phyloP scores from a whole-genome alignment of 1,140 invertebrate species.

The Lamellibrachia luymesi region DNA sequence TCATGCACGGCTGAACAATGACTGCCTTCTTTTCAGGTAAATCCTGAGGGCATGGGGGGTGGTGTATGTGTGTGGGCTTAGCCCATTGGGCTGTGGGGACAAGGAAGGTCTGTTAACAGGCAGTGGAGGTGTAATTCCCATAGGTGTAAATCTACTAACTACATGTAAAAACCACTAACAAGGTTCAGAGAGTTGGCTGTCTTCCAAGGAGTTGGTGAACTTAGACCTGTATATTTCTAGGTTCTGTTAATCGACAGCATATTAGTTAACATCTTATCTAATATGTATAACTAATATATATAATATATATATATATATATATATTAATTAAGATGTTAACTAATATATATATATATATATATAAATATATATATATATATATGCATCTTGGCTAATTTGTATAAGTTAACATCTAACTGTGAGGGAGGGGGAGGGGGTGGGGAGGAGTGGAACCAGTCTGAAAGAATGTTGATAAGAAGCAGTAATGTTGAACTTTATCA shows the following conservation, averaged over 20 bases:
- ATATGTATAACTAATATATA: too few species aligned
- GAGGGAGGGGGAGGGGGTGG: too few species aligned
- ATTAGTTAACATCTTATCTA: neutral
- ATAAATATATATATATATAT: too few species aligned
- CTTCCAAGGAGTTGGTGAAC: neutral
- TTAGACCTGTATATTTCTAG: neutral
- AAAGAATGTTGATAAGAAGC: too few species aligned
- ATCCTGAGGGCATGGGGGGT: neutral
- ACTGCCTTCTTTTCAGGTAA: neutral
- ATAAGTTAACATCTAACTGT: too few species aligned
- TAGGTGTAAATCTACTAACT: neutral
- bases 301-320: too few species aligned
- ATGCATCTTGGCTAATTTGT: too few species aligned
- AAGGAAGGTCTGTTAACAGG: neutral
- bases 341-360: too few species aligned
- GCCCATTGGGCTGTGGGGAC: too few species aligned
- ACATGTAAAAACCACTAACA: neutral
- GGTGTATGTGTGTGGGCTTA: neutral
- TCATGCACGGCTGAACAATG: neutral
- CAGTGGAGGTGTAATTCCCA: neutral
- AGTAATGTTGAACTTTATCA: too few species aligned
- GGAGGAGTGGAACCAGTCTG: too few species aligned
- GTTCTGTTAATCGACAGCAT: neutral
- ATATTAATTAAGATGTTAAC: too few species aligned
- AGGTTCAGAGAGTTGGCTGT: neutral